Base-by-base conservation (phyloP, 2,888 invertebrate genomes). In the Nemurella pictetii region DNA sequence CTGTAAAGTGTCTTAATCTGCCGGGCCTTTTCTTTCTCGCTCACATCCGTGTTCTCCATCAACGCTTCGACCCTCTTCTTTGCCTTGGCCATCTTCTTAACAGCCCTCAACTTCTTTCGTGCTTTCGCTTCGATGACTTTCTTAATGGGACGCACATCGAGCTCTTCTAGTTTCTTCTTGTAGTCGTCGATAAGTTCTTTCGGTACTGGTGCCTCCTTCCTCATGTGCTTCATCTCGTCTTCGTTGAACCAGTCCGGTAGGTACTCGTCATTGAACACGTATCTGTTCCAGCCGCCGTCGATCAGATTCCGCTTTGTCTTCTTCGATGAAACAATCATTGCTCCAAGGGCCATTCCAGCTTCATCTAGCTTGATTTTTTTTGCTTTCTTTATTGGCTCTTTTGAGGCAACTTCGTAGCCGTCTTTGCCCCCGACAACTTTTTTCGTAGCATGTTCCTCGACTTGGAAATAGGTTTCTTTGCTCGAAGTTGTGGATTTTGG, bases 91-190 rank as follows among this genome's bases (percentile, higher is more conserved):
- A 99, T 91, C 89, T 96, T 95, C 89, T 94, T 95, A 85, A 96
- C 90, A 87, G 96, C 95, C 87, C 97, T 95, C 90, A 95, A 95
- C 95, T 98, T 98, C 93, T 99, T 99, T 85, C 99, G 94, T 0
- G 98, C 98, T 91, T 98, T 99, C 0, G 99, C 99, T 91, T 99
- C 98, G 87, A 98, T 94, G 0, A 99, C 96, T 91, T 99, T 99
- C 92, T 99, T 99, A 86, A 99, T 98, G 20, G 99, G 98, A 86
- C 98, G 93, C 0, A 96, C 96, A 90, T 99, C 97, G 73, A 99
- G 94, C 87, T 98, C 98, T 89, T 95, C 93, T 88, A 94, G 93
- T 87, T 95, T 95, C 87, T 95, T 95, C 88, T 95, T 94, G 90
- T 99, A 99, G 88, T 98, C 96, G 74, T 96, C 94, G 0, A 96